phyloP scores from a whole-genome alignment of 1,140 invertebrate genomes.

The Cryptotermes secundus region DNA sequence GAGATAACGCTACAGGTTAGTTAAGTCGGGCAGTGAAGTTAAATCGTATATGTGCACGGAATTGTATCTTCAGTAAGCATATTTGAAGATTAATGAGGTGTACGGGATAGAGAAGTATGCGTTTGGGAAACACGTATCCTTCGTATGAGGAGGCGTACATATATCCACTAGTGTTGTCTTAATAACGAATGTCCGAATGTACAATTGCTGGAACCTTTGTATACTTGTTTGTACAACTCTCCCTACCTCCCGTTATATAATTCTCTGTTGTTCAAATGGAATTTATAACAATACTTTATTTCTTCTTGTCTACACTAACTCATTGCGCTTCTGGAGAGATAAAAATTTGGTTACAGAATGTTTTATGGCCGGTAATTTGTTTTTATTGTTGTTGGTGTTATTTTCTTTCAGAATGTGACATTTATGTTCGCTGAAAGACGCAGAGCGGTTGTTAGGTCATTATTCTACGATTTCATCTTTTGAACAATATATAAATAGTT shows the following conservation, averaged over 20 bases:
- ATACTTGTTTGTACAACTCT: background rate
- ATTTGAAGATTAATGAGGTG: no score
- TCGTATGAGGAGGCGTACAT: no score
- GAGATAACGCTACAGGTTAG: background rate
- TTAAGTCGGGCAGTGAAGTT: background rate
- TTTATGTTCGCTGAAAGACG: background rate
- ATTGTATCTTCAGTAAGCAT: no score
- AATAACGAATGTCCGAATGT: no score
- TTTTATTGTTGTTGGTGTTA: background rate
- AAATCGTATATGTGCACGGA: background rate
- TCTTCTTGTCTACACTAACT: background rate
- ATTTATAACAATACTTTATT: background rate
- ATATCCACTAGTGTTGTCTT: no score
- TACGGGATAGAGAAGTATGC: no score
- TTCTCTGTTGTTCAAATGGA: background rate
- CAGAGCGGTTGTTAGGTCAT: background rate
- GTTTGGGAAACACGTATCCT: no score
- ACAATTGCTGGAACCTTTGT: no score
- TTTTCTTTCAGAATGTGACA: background rate
- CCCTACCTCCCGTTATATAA: background rate
- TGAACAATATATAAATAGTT: slow-evolving; percentile 2
- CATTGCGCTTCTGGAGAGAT: background rate
- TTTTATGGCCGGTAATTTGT: slow-evolving; percentile 1
- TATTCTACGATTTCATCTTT: slow-evolving; percentile 1
- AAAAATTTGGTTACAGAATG: background rate